Percentiles rank a stretch among this genome's conserved stretches.
phyloP scores from a whole-genome alignment of 2,797 vertebrate species.

The Melanotaenia trifasciata region DNA sequence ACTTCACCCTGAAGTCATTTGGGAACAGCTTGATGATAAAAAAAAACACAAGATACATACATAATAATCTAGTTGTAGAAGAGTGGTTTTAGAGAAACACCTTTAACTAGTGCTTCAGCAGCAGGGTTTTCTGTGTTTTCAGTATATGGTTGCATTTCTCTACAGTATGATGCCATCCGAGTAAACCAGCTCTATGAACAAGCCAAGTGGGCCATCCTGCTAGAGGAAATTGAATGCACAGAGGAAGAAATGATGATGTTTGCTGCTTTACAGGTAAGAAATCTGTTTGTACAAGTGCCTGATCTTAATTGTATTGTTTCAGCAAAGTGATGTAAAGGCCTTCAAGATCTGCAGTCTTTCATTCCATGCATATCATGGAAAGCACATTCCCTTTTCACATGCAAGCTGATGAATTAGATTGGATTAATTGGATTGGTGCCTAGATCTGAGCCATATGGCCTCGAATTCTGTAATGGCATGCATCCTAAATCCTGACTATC shows the following conservation, averaged over 20 bases:
- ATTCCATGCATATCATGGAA: conserved; percentile 45
- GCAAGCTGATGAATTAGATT: conserved; percentile 69
- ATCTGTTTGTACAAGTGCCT: conserved; percentile 18
- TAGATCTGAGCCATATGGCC: conserved; percentile 48
- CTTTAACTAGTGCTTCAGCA: background rate
- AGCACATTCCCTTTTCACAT: conserved; percentile 54
- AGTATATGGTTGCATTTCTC: conserved; percentile 29
- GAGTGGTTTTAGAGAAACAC: background rate
- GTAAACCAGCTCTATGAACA: conserved; percentile 99
- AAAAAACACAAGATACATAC: background rate
- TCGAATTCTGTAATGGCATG: conserved; percentile 54
- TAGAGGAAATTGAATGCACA: conserved; percentile 99
- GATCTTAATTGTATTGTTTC: conserved; percentile 31
- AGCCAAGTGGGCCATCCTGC: conserved; percentile 96
- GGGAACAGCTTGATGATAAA: background rate
- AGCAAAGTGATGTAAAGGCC: conserved; percentile 34
- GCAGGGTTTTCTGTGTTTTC: conserved; percentile 11
- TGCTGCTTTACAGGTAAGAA: conserved; percentile 94
- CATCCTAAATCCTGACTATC: conserved; percentile 32
- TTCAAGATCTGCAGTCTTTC: conserved; percentile 40
- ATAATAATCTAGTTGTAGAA: background rate
- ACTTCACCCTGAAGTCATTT: background rate
- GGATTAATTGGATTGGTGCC: conserved; percentile 57
- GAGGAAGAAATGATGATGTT: conserved; percentile 99
- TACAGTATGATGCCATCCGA: conserved; percentile 96